Evolutionary conservation across 2,797 vertebrate species (phyloP).

Genomic region (Melanotaenia trifasciata): DNA sequence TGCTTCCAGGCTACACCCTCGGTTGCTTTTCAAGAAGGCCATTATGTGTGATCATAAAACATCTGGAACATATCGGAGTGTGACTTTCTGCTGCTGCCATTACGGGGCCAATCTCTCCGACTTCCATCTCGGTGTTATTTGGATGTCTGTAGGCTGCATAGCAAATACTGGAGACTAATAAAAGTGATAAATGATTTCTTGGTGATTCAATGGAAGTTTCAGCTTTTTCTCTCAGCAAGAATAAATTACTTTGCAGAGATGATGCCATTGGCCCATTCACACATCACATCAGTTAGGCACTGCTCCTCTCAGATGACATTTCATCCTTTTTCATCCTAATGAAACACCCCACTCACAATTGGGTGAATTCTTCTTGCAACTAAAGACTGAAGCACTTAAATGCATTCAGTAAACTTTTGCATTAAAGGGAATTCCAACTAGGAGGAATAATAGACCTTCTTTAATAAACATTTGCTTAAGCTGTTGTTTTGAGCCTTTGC

Average conservation of each 20-base stretch:
- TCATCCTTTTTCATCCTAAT: conserved; percentile 30
- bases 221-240: conserved; percentile 22
- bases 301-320: conserved; percentile 37
- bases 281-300: conserved; percentile 32
- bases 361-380: conserved; percentile 17
- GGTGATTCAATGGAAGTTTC: conserved; percentile 48
- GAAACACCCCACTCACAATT: conserved; percentile 17
- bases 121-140: conserved; percentile 59
- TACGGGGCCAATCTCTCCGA: conserved; percentile 27
- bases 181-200: conserved; percentile 61
- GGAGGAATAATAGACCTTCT: too few relatives aligned
- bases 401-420: conserved; percentile 47
- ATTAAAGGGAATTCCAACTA: neutral
- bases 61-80: conserved; percentile 66
- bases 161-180: conserved; percentile 56
- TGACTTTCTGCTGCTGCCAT: conserved; percentile 41
- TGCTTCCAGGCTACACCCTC: conserved; percentile 46
- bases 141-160: conserved; percentile 45
- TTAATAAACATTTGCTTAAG: neutral
- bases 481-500: neutral
- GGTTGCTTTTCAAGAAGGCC: conserved; percentile 59
- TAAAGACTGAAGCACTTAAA: conserved; percentile 47
- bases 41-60: conserved; percentile 77
- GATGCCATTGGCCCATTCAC: conserved; percentile 35
- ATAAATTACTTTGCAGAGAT: conserved; percentile 57